phyloP scores from a whole-genome alignment of 2,797 vertebrate genomes.

The Myiotriccus ornatus region DNA sequence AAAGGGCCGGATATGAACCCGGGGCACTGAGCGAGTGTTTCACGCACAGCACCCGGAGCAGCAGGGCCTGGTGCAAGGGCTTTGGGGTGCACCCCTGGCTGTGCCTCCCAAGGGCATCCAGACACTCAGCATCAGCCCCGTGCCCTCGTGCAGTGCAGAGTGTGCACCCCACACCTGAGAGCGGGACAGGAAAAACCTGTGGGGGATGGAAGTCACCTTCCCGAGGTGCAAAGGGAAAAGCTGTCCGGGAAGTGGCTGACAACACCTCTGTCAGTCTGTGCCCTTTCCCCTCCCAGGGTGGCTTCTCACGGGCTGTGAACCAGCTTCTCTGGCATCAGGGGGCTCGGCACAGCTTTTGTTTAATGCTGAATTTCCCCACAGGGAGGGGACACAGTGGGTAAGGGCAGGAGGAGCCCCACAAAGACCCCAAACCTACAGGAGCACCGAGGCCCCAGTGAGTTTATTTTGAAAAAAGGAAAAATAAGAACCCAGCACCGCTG shows the following conservation, averaged over 20 bases:
- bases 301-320: neutral
- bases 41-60: accelerated
- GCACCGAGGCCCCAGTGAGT: accelerated
- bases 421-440: neutral
- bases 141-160: accelerated
- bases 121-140: neutral
- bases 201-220: neutral
- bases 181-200: neutral
- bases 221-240: neutral
- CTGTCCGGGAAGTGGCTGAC: neutral
- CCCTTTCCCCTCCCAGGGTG: neutral
- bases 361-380: neutral
- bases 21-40: accelerated
- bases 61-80: neutral
- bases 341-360: neutral
- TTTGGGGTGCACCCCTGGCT: neutral
- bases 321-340: neutral
- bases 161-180: neutral
- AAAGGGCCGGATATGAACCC: neutral
- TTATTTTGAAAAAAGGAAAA: neutral
- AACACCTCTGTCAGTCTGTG: neutral
- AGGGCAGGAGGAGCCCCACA: neutral
- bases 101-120: neutral
- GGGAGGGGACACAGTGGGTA: neutral
- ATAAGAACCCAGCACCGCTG: accelerated